Conservation (phyloP, 1,140 invertebrate species). For the Elysia chlorotica region DNA sequence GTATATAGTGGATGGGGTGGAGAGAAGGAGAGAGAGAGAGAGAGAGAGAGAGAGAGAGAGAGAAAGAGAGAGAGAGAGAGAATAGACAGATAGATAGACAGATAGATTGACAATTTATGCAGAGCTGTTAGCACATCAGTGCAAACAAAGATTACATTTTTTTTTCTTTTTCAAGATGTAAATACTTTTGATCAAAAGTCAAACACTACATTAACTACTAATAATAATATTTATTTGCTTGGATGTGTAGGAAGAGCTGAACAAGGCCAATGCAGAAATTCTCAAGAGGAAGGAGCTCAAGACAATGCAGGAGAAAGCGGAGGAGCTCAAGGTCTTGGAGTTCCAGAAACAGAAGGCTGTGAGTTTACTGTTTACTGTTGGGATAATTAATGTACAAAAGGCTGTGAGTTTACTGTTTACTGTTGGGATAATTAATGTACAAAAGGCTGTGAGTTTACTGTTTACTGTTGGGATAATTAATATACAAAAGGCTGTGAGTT, state of each 20-base stretch:
- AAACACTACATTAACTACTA: too few species aligned
- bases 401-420: too few species aligned
- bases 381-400: too few species aligned
- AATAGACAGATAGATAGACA: background rate
- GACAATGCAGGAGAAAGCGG: slow-evolving; percentile 55
- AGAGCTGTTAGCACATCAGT: background rate
- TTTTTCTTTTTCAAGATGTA: too few species aligned
- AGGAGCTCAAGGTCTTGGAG: slow-evolving; percentile 59
- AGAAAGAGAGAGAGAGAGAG: background rate
- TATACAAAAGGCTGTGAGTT: too few species aligned
- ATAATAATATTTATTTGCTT: background rate
- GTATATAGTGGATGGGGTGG: too few species aligned
- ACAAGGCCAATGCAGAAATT: slow-evolving; percentile 59
- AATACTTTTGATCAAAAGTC: too few species aligned
- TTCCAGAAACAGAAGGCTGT: slow-evolving; percentile 62
- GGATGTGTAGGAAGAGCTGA: slow-evolving; percentile 53
- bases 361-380: too few species aligned
- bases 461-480: too few species aligned
- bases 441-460: too few species aligned
- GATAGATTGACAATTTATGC: background rate
- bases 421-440: too few species aligned
- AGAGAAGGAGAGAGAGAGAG: background rate
- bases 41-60: background rate
- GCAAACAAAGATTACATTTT: background rate
- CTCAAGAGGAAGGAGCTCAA: slow-evolving; percentile 49